Evolutionary conservation across 2,888 invertebrate species (phyloP), one percentile per base, ranked within the genome.

Genomic region (Rhagophthalmus giganteus): DNA sequence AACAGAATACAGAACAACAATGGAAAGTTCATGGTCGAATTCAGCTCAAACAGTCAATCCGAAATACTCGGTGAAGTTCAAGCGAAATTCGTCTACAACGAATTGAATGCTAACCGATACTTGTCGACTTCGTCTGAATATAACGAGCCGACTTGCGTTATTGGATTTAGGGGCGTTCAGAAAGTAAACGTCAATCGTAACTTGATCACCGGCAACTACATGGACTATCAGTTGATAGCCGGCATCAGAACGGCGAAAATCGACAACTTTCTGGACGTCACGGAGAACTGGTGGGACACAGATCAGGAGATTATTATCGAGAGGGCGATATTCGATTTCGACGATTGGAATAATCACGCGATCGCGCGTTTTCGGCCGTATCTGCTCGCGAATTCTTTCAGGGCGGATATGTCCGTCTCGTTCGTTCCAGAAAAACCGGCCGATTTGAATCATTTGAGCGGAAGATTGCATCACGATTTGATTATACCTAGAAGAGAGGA

Each of bases 261-360:
- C 1, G 86, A 91, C 57, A 95, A 93, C 66, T 81, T 82, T 30
- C 79, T 99, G 42, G 90, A 97, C 69, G 94, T 93, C 0, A 82
- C 82, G 6, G 89, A 93, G 72, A 99, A 99, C 72, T 99, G 94
- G 91, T 99, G 98, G 98, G 98, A 97, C 7, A 87, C 87, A 2
- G 77, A 78, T 0, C 81, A 87, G 42, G 85, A 89, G 39, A 77
- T 76, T 2, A 80, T 81, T 44, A 98, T 99, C 41, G 84, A 85
- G 61, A 80, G 83, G 38, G 82, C 85, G 68, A 95, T 98, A 65
- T 97, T 98, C 70, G 98, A 98, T 75, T 97, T 99, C 74, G 96
- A 99, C 71, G 97, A 98, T 71, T 99, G 99, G 98, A 99, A 99
- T 72, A 93, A 94, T 73, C 95, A 94, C 72, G 96, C 96, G 0